These are phyloP conservation scores for Coptotermes formosanus DNA, from an alignment of 1,140 invertebrate genomes.

Conservation along the genomic window DNA sequence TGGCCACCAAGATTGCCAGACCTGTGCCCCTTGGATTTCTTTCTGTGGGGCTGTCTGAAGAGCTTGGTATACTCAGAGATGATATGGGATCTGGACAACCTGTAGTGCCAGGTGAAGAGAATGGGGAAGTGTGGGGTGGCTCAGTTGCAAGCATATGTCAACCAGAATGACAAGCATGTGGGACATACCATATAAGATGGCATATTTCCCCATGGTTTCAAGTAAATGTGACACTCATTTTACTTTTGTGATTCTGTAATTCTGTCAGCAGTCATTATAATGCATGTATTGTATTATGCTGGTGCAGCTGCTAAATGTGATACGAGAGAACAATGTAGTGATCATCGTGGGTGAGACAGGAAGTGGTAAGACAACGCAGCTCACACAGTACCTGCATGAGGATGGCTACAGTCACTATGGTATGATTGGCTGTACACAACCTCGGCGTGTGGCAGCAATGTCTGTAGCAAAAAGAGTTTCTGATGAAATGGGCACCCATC, in stretches of 20 bases:
- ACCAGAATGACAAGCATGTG: too few relatives aligned
- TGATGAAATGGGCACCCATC: slow-evolving; percentile 91
- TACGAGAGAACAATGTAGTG: slow-evolving; percentile 92
- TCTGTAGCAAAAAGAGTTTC: slow-evolving; percentile 98
- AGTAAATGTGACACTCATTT: background rate
- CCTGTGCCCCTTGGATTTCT: too few relatives aligned
- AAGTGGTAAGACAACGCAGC: slow-evolving; percentile 97
- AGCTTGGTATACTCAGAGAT: too few relatives aligned
- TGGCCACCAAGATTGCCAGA: too few relatives aligned
- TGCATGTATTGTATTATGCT: slow-evolving; percentile 31
- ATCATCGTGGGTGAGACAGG: slow-evolving; percentile 99
- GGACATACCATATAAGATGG: background rate
- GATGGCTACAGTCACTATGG: slow-evolving; percentile 93
- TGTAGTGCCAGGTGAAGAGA: too few relatives aligned
- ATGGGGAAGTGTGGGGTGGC: too few relatives aligned
- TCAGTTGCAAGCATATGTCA: too few relatives aligned
- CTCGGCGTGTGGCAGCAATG: slow-evolving; percentile 96
- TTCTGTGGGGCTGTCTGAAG: too few relatives aligned
- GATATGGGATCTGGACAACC: too few relatives aligned
- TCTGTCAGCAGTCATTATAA: background rate
- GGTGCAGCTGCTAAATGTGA: slow-evolving; percentile 74
- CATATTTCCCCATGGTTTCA: background rate
- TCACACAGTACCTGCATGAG: slow-evolving; percentile 98
- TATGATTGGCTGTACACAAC: slow-evolving; percentile 92
- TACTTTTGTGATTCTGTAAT: background rate